phyloP scores from a whole-genome alignment of 2,888 invertebrate genomes.

The Tetramorium bicarinatum region DNA sequence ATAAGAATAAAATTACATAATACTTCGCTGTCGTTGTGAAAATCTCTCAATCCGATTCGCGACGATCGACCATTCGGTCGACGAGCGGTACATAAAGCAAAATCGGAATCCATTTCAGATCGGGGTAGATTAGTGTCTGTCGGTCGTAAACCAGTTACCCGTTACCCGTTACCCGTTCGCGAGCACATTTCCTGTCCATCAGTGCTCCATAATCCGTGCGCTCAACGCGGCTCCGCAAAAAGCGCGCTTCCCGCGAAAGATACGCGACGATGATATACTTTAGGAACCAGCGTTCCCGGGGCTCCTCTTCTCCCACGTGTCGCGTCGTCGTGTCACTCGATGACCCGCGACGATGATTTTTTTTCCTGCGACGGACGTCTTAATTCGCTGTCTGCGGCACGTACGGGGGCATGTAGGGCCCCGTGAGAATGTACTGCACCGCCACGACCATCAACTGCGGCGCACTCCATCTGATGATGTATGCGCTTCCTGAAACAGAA shows the following conservation, averaged over 20 bases:
- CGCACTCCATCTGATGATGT: conserved; percentile 85
- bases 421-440: conserved; percentile 84
- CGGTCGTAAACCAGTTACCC: conserved; percentile 40
- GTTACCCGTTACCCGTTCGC: conserved; percentile 26
- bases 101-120: conserved; percentile 25
- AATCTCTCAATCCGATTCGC: conserved; percentile 27
- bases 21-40: conserved; percentile 12
- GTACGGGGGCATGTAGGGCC: conserved; percentile 85
- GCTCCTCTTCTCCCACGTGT: neutral
- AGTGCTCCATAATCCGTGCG: neutral
- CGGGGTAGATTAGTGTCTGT: conserved; percentile 15
- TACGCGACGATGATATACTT: conserved; percentile 31
- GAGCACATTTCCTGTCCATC: conserved; percentile 32
- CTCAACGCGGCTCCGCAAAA: conserved; percentile 44
- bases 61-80: conserved; percentile 34
- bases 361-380: conserved; percentile 52
- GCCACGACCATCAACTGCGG: conserved; percentile 85
- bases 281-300: neutral
- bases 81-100: conserved; percentile 3
- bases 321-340: neutral
- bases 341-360: conserved; percentile 1
- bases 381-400: conserved; percentile 82
- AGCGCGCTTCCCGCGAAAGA: conserved; percentile 27
- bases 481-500: conserved; percentile 84
- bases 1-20: conserved; percentile 40